These are phyloP conservation scores for Hydrochoerus hydrochaeris DNA, from an alignment of 2,113 vertebrate genomes.

Conservation along the genomic window DNA sequence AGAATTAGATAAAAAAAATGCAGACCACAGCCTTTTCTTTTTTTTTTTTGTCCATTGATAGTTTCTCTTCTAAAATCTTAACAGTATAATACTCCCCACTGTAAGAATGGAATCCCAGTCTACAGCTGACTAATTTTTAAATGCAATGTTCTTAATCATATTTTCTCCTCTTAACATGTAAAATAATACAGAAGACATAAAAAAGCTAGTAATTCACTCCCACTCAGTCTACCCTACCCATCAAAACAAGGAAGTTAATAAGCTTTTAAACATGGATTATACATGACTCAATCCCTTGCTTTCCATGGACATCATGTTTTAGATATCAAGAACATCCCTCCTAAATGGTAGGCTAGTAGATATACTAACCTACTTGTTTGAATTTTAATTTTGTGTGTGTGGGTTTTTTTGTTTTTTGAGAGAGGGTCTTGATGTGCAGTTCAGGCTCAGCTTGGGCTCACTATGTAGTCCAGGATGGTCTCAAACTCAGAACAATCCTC, in stretches of 20 bases:
- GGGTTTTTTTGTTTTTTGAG: not conserved
- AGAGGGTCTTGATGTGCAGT: too few relatives aligned
- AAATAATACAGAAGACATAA: not conserved
- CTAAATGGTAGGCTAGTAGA: not conserved
- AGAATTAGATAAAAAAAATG: constrained; percentile 16
- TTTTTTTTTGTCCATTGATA: not conserved
- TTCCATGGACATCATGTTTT: not conserved
- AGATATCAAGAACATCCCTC: not conserved
- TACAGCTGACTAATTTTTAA: constrained; percentile 19
- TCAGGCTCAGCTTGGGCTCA: too few relatives aligned
- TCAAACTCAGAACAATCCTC: too few relatives aligned
- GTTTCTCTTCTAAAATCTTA: constrained; percentile 23
- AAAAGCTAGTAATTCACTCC: not conserved
- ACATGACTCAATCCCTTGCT: not conserved
- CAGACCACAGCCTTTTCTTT: not conserved
- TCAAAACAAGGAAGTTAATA: not conserved
- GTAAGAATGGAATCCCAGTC: not conserved
- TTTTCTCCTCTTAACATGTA: constrained; percentile 5
- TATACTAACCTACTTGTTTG: not conserved
- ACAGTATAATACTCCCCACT: not conserved
- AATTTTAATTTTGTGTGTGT: not conserved
- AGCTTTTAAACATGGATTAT: constrained; percentile 24
- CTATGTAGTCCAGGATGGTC: too few relatives aligned
- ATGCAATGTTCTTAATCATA: constrained; percentile 10
- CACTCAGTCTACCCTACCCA: not conserved